Evolutionary conservation across 2,888 invertebrate genomes (phyloP).

Genomic region (Hirtodrosophila histrioides): DNA sequence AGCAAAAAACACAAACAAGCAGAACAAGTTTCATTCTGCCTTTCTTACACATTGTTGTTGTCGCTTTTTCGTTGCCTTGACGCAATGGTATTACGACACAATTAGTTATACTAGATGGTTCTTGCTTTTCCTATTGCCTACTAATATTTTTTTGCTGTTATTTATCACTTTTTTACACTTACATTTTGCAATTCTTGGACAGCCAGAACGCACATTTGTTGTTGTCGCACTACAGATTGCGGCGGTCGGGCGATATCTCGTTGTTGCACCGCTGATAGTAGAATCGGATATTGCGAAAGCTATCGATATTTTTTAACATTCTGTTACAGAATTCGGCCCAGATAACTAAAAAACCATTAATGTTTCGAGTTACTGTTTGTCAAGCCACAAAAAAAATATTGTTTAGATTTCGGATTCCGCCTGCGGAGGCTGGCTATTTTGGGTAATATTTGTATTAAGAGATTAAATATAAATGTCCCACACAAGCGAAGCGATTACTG

Average conservation of each 20-base stretch:
- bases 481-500: no score
- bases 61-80: slow-evolving; percentile 3
- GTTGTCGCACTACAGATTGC: slow-evolving; percentile 51
- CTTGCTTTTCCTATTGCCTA: not conserved
- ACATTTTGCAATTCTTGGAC: slow-evolving; percentile 58
- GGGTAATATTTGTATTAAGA: no score
- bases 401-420: no score
- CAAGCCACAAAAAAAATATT: no score
- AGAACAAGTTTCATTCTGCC: slow-evolving; percentile 54
- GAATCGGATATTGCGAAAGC: slow-evolving; percentile 1
- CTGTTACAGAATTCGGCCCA: slow-evolving; percentile 1
- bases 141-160: slow-evolving; percentile 20
- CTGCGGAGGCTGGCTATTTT: no score
- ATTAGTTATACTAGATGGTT: slow-evolving; percentile 9
- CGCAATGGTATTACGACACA: slow-evolving; percentile 11
- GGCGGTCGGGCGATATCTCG: slow-evolving; percentile 39
- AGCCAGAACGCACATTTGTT: slow-evolving; percentile 57
- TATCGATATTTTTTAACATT: slow-evolving; percentile 13
- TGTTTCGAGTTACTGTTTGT: no score
- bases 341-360: no score
- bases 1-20: slow-evolving; percentile 63
- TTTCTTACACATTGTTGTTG: slow-evolving; percentile 18
- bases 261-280: not conserved
- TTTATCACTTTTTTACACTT: slow-evolving; percentile 25
- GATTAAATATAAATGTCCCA: no score